Percentiles rank a stretch among this genome's conserved stretches.
These are phyloP conservation scores for Lemur catta DNA, from an alignment of 2,797 vertebrate genomes.

Conservation along the genomic window DNA sequence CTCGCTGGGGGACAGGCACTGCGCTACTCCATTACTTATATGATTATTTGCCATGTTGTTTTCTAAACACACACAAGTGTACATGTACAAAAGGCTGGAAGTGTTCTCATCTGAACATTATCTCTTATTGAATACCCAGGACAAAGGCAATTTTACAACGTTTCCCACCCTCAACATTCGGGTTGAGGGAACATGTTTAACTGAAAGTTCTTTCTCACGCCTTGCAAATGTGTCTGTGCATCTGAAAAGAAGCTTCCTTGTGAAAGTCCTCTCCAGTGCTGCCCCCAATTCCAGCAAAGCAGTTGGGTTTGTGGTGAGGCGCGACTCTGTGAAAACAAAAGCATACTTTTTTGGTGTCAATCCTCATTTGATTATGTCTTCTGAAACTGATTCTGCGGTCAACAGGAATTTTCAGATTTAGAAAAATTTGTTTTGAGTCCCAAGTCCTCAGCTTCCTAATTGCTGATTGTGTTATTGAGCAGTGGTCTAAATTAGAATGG, in stretches of 20 bases:
- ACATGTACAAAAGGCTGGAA: neutral
- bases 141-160: neutral
- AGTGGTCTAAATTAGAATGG: neutral
- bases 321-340: neutral
- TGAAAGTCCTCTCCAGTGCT: neutral
- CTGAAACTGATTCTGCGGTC: neutral
- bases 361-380: neutral
- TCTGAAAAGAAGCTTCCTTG: neutral
- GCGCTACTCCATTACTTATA: neutral
- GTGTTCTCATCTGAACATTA: neutral
- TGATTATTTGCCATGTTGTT: neutral
- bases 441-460: neutral
- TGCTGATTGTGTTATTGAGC: neutral
- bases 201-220: neutral
- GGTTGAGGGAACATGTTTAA: neutral
- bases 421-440: neutral
- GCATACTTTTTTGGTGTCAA: neutral
- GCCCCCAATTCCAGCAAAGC: neutral
- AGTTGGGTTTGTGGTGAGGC: neutral
- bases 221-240: neutral
- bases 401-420: conserved; percentile 29
- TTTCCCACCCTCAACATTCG: neutral
- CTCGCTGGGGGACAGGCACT: neutral
- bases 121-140: neutral
- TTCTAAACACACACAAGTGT: neutral